These are phyloP conservation scores for Anticlea derivata DNA, from an alignment of 2,888 invertebrate species.

Conservation along the genomic window DNA sequence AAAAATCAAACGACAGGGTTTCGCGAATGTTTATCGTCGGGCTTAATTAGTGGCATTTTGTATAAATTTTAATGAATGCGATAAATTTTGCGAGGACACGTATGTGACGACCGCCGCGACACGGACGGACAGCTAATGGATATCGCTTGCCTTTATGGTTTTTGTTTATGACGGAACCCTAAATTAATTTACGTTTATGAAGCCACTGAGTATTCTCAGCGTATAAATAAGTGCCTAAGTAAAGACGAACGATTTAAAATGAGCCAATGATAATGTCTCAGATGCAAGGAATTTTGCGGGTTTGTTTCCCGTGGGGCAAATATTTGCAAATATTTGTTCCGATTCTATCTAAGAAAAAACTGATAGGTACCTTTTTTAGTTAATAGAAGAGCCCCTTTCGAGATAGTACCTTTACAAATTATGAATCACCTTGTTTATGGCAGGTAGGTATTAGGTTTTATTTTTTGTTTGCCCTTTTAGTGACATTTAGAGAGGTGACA, in stretches of 20 bases:
- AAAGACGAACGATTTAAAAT: too few species aligned
- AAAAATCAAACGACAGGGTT: conserved; percentile 21
- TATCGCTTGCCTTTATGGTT: conserved; percentile 21
- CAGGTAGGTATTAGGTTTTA: too few species aligned
- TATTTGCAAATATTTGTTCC: too few species aligned
- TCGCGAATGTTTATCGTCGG: conserved; percentile 26
- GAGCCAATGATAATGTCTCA: too few species aligned
- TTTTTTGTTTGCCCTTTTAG: neutral
- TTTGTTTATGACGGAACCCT: conserved; percentile 22
- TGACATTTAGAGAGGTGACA: neutral
- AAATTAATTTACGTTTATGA: conserved; percentile 5
- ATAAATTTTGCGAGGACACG: conserved; percentile 35
- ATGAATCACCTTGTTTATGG: too few species aligned
- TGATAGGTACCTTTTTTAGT: too few species aligned
- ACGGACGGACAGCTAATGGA: conserved; percentile 30
- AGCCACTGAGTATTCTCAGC: conserved; percentile 1
- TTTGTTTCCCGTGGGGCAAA: too few species aligned
- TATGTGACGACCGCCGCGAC: conserved; percentile 22
- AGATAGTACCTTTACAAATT: too few species aligned
- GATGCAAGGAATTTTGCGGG: too few species aligned
- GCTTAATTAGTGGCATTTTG: conserved; percentile 36
- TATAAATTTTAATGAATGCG: conserved; percentile 33
- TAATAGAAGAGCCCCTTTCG: too few species aligned
- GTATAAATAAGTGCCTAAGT: too few species aligned
- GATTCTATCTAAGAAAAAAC: too few species aligned